Evolutionary conservation across 1,140 invertebrate genomes (phyloP), one percentile per base, ranked within the genome.

Genomic region (Drosophila nebulosa): DNA sequence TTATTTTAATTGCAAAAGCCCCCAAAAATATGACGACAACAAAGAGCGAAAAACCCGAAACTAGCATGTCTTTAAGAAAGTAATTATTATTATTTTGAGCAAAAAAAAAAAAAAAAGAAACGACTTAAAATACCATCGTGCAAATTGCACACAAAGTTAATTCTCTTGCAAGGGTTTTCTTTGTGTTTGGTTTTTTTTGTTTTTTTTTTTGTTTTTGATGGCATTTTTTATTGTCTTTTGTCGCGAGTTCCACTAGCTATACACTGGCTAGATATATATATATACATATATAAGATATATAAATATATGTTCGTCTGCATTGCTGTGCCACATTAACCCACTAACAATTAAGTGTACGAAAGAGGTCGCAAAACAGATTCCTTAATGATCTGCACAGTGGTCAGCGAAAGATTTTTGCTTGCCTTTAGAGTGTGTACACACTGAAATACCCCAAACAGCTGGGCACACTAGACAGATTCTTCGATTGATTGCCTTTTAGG

Each of bases 1-100:
- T 88, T 79, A 79, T 83, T 88, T 88, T 86, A 86, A 86, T 86
- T 88, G 81, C 81, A 88, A 85, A 83, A 85, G 70, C 63, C 26
- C 51, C 77, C 52, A 30, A 55, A 55, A 76, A 57, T 75, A 69
- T 65, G 35, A 55, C 59, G 66, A 35, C 72, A 69, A 75, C 65
- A 75, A 62, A 75, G 35, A 51, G 32, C 27, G 5, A 14, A 35
- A n/a, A 35, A 68, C 50, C 52, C n/a, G n/a, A n/a, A 64, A 39
- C n/a, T 39, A 50, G 68, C 12, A 56, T 74, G 46, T 51, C 53
- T 67, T 46, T 30, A 81, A 88, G 74, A 88, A 86, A 86, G 62
- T 81, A 88, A 86, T 86, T 78, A 75, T 75, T 74, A 74, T 75
- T 46, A 46, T 52, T 39, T 39, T 39, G 12, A 12, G 42, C 52